Conservation (phyloP, 2,113 vertebrate species). For the Hepsetus odoe region DNA sequence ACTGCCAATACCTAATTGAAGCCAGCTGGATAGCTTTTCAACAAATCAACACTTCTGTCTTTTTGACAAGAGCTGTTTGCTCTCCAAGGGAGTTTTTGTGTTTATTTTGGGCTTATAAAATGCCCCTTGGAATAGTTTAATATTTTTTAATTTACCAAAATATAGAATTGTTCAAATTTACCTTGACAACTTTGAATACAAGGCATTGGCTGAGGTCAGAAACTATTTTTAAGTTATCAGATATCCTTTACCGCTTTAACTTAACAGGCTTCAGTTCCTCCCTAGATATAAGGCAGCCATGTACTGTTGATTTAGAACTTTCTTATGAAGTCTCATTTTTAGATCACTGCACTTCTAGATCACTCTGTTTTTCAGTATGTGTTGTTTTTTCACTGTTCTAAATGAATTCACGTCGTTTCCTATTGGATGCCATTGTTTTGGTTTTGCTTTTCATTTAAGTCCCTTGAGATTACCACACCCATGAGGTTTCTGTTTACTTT, state of each 20-base stretch:
- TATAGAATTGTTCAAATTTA: neutral
- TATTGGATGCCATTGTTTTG: conserved; percentile 67
- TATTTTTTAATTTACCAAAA: too few species aligned
- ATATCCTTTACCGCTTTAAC: too few species aligned
- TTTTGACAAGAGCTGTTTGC: neutral
- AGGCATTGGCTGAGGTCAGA: neutral
- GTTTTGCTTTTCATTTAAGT: conserved; percentile 49
- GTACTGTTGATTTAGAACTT: too few species aligned
- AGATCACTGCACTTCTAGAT: too few species aligned
- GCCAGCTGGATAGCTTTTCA: conserved; percentile 40
- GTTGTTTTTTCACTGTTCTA: conserved; percentile 51
- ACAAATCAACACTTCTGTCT: conserved; percentile 34
- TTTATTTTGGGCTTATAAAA: neutral
- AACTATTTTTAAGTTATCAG: neutral
- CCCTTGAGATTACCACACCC: conserved; percentile 37
- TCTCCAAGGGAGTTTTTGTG: conserved; percentile 26
- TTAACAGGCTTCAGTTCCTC: neutral
- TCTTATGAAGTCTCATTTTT: too few species aligned
- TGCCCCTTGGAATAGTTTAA: too few species aligned
- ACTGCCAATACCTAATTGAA: conserved; percentile 19
- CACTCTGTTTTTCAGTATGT: neutral
- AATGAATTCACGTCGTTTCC: conserved; percentile 59
- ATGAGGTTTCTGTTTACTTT: conserved; percentile 38
- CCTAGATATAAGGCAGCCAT: too few species aligned
- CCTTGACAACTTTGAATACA: neutral